Evolutionary conservation across 2,888 invertebrate species (phyloP).

Genomic region (Leistus spinibarbis): DNA sequence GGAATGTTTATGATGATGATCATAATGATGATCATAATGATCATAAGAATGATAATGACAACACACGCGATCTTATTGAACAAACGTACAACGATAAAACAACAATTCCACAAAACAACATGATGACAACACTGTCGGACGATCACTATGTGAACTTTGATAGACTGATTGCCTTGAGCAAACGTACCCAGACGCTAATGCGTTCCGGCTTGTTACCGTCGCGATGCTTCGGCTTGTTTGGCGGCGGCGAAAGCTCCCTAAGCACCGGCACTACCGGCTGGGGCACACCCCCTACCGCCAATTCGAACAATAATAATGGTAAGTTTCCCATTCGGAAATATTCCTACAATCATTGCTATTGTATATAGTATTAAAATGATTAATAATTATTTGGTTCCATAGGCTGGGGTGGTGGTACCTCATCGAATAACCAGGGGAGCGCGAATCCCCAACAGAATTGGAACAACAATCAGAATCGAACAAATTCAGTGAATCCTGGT

Average conservation of each 20-base stretch:
- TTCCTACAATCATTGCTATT: neutral
- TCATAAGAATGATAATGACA: conserved; percentile 13
- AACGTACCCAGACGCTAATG: conserved; percentile 48
- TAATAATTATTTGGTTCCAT: neutral
- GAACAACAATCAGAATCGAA: conserved; percentile 55
- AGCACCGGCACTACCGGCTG: conserved; percentile 76
- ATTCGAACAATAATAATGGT: conserved; percentile 61
- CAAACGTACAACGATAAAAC: conserved; percentile 21
- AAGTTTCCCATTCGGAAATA: conserved; percentile 46
- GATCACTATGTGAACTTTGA: conserved; percentile 44
- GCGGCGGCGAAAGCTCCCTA: conserved; percentile 82
- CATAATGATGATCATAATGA: conserved; percentile 11
- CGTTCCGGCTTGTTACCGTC: conserved; percentile 39
- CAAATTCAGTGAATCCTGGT: conserved; percentile 52
- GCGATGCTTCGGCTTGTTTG: conserved; percentile 67
- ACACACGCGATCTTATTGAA: conserved; percentile 16
- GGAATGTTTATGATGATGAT: conserved; percentile 8
- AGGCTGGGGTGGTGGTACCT: conserved; percentile 61
- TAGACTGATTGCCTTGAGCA: conserved; percentile 42
- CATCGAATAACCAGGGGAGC: conserved; percentile 55
- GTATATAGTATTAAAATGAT: too few relatives aligned
- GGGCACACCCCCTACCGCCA: conserved; percentile 73
- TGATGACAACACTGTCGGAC: conserved; percentile 40
- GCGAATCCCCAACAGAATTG: conserved; percentile 54
- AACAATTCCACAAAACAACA: conserved; percentile 31